Percentiles rank a stretch among this genome's conserved stretches.
phyloP scores from a whole-genome alignment of 1,140 invertebrate species.

The Drosophila paulistorum region DNA sequence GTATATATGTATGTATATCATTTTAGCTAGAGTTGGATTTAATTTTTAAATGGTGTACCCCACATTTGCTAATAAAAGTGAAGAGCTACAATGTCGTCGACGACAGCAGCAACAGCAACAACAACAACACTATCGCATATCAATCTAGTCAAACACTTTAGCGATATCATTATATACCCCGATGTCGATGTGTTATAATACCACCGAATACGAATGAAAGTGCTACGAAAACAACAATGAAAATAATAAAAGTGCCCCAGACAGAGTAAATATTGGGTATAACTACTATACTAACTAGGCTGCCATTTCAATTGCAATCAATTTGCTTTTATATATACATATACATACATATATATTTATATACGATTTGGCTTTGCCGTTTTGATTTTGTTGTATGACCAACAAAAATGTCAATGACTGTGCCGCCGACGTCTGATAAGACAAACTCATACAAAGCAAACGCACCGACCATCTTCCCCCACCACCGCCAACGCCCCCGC shows the following conservation, averaged over 20 bases:
- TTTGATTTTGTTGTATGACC: slow-evolving; percentile 38
- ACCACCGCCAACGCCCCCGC: too few species aligned
- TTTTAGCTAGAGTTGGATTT: slow-evolving; percentile 32
- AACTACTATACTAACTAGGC: slow-evolving; percentile 14
- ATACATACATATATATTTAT: background rate
- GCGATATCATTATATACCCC: slow-evolving; percentile 42
- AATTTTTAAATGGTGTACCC: slow-evolving; percentile 6
- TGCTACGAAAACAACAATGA: slow-evolving; percentile 65
- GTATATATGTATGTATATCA: slow-evolving; percentile 1
- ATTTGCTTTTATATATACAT: slow-evolving; percentile 25
- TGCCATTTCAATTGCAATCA: slow-evolving; percentile 30
- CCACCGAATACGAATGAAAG: slow-evolving; percentile 40
- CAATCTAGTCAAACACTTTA: slow-evolving; percentile 57
- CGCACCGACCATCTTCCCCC: background rate
- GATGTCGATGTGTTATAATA: slow-evolving; percentile 14
- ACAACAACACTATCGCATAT: slow-evolving; percentile 39
- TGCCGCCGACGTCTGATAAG: slow-evolving; percentile 34
- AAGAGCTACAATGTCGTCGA: background rate
- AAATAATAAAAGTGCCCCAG: slow-evolving; percentile 29
- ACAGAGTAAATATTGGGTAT: slow-evolving; percentile 36
- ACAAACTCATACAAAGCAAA: background rate
- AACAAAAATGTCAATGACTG: slow-evolving; percentile 64
- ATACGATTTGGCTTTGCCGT: slow-evolving; percentile 20
- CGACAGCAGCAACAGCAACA: background rate
- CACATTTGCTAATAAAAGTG: slow-evolving; percentile 1